Base-by-base conservation (phyloP, 2,113 vertebrate species). In the Sinocyclocheilus grahami region DNA sequence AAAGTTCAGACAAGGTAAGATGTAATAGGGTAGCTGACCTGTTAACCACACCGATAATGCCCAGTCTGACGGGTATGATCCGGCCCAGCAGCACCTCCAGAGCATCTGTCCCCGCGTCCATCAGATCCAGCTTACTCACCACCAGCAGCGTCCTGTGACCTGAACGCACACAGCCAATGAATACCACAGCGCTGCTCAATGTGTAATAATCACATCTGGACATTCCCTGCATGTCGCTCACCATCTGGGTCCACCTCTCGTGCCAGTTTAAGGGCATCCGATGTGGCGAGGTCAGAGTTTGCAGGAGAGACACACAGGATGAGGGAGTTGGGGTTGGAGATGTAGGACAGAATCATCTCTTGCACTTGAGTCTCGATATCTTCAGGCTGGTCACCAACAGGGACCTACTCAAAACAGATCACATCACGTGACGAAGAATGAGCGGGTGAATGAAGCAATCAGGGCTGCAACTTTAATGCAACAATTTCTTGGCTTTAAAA, bases 21-120 rank as follows among this genome's bases (percentile, higher is more conserved):
- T 20, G 55, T 60, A 60, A 22, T 60, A 60, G 5, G 18, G 58
- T 62, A 5, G 53, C 94, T 72, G 81, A 96, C 96, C 95, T 94
- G 93, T 96, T 96, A 58, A 96, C 95, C 72, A 96, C 95, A 0
- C 96, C 96, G 1, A 96, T 94, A 65, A 96, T 96, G 42, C 96
- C 96, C 8, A 96, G 94, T 71, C 91, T 93, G 88, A 96, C 92
- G 0, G 95, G 95, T 89, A 96, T 96, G 89, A 96, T 94, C 22
- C 95, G 93, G 24, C 96, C 95, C 85, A 95, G 89, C 79, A 96
- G 93, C n/a, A 96, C 94, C 85, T 96, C 96, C 84, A 95, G 88
- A 3, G 95, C 95, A 60, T 96, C 95, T 0, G 95, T 96, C 24
- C 95, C 95, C 1, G 95, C 94, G 48, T 96, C 96, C 96, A 96